A percentile compares a stretch with the other conserved stretches of the same genome.
Conservation (phyloP, 2,888 invertebrate species). For the Tubulanus polymorphus region DNA sequence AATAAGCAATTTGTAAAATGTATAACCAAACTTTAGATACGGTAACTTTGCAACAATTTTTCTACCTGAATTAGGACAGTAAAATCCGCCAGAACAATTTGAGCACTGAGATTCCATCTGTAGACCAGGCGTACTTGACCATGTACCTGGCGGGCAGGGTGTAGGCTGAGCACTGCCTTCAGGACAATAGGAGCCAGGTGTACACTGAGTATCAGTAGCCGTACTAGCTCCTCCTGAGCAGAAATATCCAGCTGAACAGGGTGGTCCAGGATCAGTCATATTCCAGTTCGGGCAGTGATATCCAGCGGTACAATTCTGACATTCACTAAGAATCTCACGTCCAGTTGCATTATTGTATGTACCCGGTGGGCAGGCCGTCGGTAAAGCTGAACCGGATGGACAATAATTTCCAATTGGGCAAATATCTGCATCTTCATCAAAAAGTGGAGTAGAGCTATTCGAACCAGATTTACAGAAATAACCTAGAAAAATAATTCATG, state of each 20-base stretch:
- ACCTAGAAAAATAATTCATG: too few relatives aligned
- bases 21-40: neutral
- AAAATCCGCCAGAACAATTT: constrained; percentile 34
- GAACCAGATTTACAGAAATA: constrained; percentile 38
- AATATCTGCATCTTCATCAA: constrained; percentile 32
- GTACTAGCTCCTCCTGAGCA: constrained; percentile 37
- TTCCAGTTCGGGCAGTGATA: constrained; percentile 34
- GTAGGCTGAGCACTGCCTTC: constrained; percentile 29
- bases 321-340: constrained; percentile 20
- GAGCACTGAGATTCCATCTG: constrained; percentile 28
- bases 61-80: constrained; percentile 37
- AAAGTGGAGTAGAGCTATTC: constrained; percentile 33
- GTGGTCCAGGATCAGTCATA: constrained; percentile 29
- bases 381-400: constrained; percentile 27
- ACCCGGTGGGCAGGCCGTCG: constrained; percentile 35
- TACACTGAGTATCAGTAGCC: constrained; percentile 33
- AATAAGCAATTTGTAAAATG: neutral
- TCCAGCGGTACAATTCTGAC: constrained; percentile 41
- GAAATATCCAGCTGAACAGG: constrained; percentile 41
- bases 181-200: constrained; percentile 41
- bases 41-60: neutral
- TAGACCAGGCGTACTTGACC: constrained; percentile 32
- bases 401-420: constrained; percentile 40
- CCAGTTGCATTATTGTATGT: constrained; percentile 28
- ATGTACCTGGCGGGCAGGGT: constrained; percentile 40